A percentile compares a stretch with the other conserved stretches of the same genome.
phyloP scores from a whole-genome alignment of 2,888 invertebrate genomes.

The Oxyteleia sp. region DNA sequence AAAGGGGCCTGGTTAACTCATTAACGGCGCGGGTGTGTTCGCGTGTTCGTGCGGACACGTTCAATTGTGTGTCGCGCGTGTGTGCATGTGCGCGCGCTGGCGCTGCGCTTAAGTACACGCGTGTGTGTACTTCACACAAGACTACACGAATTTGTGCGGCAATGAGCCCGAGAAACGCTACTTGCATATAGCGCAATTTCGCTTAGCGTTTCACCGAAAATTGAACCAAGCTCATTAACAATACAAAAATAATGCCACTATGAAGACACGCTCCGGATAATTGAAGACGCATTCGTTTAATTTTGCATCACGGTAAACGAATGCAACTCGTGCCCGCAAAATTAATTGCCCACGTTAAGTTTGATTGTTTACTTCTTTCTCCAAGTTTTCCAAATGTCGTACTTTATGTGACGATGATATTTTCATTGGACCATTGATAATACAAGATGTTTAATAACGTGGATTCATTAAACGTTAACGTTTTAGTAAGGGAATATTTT shows the following conservation, averaged over 20 bases:
- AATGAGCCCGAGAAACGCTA: conserved; percentile 66
- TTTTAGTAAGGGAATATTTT: no score
- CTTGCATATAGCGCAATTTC: conserved; percentile 66
- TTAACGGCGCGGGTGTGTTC: conserved; percentile 49
- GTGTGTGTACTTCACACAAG: conserved; percentile 43
- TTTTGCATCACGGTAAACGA: conserved; percentile 29
- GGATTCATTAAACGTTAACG: no score
- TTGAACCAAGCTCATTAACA: conserved; percentile 71
- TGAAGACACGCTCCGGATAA: conserved; percentile 44
- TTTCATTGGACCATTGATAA: no score
- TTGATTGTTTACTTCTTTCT: no score
- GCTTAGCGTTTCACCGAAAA: conserved; percentile 70
- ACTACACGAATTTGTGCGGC: conserved; percentile 49
- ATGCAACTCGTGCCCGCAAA: background rate
- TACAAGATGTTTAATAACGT: no score
- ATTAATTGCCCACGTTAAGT: no score
- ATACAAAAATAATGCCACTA: conserved; percentile 62
- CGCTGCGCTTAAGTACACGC: conserved; percentile 71
- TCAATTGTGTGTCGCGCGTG: no score
- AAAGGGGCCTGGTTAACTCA: conserved; percentile 66
- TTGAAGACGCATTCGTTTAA: conserved; percentile 41
- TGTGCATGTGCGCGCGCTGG: conserved; percentile 46
- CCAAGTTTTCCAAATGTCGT: no score
- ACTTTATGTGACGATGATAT: no score
- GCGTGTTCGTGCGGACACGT: conserved; percentile 26